These are phyloP conservation scores for Trimorus sp. DNA, from an alignment of 2,888 invertebrate species.

Conservation along the genomic window DNA sequence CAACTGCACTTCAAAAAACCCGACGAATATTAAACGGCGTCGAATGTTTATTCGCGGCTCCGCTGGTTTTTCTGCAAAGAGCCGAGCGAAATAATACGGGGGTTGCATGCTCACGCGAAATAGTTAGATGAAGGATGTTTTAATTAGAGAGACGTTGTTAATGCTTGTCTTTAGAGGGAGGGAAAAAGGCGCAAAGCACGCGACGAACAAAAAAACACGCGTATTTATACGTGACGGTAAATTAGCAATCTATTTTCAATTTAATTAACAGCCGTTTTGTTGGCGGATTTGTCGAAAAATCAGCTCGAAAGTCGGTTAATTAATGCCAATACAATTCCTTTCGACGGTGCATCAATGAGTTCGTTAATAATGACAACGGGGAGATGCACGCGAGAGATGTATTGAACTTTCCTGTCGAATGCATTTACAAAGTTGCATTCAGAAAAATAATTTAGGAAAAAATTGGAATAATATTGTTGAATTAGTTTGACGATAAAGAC, in stretches of 20 bases:
- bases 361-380: conserved; percentile 7
- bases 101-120: conserved; percentile 4
- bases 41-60: too few species aligned
- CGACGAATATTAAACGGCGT: too few species aligned
- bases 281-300: background rate
- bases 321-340: conserved; percentile 1
- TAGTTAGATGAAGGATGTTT: conserved; percentile 37
- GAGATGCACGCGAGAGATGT: conserved; percentile 22
- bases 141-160: conserved; percentile 37
- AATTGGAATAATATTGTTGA: too few species aligned
- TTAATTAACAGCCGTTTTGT: background rate
- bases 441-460: too few species aligned
- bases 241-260: background rate
- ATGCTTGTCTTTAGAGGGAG: conserved; percentile 23
- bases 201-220: conserved; percentile 3
- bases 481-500: too few species aligned
- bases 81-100: too few species aligned
- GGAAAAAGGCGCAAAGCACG: conserved; percentile 20
- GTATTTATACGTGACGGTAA: conserved; percentile 2
- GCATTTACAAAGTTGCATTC: too few species aligned
- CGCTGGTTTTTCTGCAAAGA: too few species aligned
- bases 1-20: too few species aligned
- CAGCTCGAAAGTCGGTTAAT: conserved; percentile 1
- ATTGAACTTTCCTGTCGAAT: background rate
- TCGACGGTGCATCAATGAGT: background rate